Evolutionary conservation across 2,888 invertebrate species (phyloP).

Genomic region (Crematogaster levior): DNA sequence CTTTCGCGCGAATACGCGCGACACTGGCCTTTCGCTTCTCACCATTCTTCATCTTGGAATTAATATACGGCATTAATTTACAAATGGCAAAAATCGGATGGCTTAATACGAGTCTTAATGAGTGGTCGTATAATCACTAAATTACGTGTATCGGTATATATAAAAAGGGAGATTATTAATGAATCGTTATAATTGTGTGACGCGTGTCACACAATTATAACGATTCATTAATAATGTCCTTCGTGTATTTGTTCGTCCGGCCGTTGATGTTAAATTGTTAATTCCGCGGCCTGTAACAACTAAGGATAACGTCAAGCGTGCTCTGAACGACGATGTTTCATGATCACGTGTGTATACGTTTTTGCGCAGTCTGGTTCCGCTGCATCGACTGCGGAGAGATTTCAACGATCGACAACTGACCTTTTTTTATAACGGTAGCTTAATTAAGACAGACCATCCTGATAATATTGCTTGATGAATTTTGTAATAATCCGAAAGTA

Average conservation of each 20-base stretch:
- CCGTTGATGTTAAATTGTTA: not conserved
- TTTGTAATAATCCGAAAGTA: conserved; percentile 62
- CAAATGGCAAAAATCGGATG: conserved; percentile 6
- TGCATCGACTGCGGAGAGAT: not conserved
- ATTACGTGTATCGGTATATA: not conserved
- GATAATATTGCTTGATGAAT: conserved; percentile 53
- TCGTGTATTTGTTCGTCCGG: not conserved
- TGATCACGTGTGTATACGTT: not conserved
- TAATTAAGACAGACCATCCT: conserved; percentile 62
- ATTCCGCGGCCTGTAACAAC: not conserved
- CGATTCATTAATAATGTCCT: too few relatives aligned
- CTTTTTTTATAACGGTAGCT: conserved; percentile 66
- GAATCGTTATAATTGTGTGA: not conserved
- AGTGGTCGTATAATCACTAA: not conserved
- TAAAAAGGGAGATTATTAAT: not conserved
- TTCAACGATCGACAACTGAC: conserved; percentile 37
- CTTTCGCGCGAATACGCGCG: conserved; percentile 56
- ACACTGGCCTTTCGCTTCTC: conserved; percentile 18
- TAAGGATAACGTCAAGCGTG: not conserved
- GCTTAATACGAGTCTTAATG: conserved; percentile 19
- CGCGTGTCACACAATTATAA: too few relatives aligned
- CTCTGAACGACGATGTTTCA: not conserved
- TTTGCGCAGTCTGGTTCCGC: not conserved
- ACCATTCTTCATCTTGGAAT: conserved; percentile 21
- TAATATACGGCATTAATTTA: conserved; percentile 19